These are phyloP conservation scores for Pachyuromys duprasi DNA, from an alignment of 2,797 vertebrate species.

Conservation along the genomic window DNA sequence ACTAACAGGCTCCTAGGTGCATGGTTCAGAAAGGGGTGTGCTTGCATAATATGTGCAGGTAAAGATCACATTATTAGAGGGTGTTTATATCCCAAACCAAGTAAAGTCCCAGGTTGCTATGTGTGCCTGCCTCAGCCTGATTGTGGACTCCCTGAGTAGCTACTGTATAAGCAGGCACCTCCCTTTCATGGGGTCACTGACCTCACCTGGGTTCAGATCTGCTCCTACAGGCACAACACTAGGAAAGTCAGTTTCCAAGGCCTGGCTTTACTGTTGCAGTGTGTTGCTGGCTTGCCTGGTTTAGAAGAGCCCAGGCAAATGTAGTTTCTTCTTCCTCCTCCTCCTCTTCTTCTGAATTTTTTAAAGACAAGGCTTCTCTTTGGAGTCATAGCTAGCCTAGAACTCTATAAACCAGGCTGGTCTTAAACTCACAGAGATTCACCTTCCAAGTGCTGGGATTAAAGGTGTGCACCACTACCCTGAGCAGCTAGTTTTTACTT, in stretches of 20 bases:
- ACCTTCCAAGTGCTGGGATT: neutral
- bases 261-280: too few species aligned
- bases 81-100: neutral
- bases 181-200: neutral
- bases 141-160: neutral
- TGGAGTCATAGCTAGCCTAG: neutral
- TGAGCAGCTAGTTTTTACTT: neutral
- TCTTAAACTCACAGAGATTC: neutral
- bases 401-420: neutral
- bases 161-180: neutral
- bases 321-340: neutral
- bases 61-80: neutral
- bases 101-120: neutral
- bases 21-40: neutral
- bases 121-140: neutral
- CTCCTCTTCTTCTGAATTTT: neutral
- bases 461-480: neutral
- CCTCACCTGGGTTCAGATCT: neutral
- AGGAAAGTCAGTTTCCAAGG: neutral
- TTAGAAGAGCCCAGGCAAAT: neutral
- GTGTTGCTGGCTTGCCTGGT: neutral
- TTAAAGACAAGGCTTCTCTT: neutral
- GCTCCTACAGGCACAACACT: neutral
- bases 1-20: neutral
- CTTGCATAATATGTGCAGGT: neutral